Conservation (phyloP, 2,113 vertebrate genomes). For the Triplophysa tibetana region DNA sequence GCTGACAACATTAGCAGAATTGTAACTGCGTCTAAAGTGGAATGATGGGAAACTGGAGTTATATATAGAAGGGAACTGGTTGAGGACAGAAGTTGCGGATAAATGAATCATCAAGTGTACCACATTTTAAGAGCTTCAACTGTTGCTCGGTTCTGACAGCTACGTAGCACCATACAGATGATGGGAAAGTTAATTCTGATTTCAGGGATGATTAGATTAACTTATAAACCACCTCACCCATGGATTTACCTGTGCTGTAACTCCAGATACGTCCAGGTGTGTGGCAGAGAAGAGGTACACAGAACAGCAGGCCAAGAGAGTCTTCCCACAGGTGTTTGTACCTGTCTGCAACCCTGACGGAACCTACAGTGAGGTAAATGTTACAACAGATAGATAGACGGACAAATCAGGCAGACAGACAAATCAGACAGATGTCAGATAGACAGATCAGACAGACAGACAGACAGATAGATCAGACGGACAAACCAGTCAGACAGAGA, state of each 20-base stretch:
- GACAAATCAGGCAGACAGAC: not conserved
- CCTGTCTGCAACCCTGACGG: slow-evolving; percentile 94
- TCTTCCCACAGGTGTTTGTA: slow-evolving; percentile 93
- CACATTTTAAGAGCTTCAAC: not conserved
- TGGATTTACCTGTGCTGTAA: slow-evolving; percentile 61
- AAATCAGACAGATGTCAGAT: too few relatives aligned
- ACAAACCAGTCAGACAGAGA: too few relatives aligned
- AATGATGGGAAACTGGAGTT: slow-evolving; percentile 33
- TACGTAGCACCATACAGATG: not conserved
- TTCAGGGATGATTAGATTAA: slow-evolving; percentile 51
- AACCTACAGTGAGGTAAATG: slow-evolving; percentile 91
- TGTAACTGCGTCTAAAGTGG: slow-evolving; percentile 15
- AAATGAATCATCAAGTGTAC: slow-evolving; percentile 16
- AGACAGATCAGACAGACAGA: too few relatives aligned
- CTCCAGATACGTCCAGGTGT: slow-evolving; percentile 91
- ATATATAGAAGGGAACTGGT: slow-evolving; percentile 20
- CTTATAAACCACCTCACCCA: slow-evolving; percentile 44
- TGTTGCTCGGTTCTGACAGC: not conserved
- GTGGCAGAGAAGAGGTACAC: slow-evolving; percentile 97
- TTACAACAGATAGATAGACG: not conserved
- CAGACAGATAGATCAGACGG: too few relatives aligned
- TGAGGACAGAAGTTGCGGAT: not conserved
- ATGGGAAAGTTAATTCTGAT: slow-evolving; percentile 23
- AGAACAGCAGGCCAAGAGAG: slow-evolving; percentile 94
- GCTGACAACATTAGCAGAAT: slow-evolving; percentile 43